phyloP scores from a whole-genome alignment of 2,888 invertebrate species.

The Drosophila greeni region DNA sequence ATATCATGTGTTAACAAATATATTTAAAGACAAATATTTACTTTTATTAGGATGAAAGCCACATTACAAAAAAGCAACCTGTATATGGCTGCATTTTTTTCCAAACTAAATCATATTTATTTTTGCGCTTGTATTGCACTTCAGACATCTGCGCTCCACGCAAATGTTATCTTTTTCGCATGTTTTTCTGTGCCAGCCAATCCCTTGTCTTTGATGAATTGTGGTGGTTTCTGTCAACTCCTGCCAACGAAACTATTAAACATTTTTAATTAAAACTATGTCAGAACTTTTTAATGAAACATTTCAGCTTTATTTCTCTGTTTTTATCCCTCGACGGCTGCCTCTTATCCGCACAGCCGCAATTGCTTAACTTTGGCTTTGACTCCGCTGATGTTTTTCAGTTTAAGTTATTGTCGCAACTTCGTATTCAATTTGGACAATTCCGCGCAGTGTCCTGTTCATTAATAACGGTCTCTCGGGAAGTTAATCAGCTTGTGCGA shows the following conservation, averaged over 20 bases:
- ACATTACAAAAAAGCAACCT: neutral
- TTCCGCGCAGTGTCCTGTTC: constrained; percentile 4
- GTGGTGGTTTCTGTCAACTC: constrained; percentile 23
- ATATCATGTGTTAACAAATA: too few species aligned
- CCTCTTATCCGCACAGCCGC: neutral
- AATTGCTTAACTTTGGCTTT: constrained; percentile 13
- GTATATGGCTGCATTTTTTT: neutral
- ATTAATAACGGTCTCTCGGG: constrained; percentile 34
- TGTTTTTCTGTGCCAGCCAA: neutral
- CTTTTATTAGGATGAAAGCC: too few species aligned
- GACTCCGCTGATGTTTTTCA: neutral
- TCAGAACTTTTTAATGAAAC: constrained; percentile 33
- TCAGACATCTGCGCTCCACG: neutral
- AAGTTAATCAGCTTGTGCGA: constrained; percentile 49
- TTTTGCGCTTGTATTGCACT: neutral
- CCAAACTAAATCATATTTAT: neutral
- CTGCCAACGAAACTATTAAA: constrained; percentile 34
- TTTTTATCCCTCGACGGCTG: constrained; percentile 5
- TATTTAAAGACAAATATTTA: neutral
- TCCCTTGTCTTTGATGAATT: constrained; percentile 24
- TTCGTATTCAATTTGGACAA: constrained; percentile 13
- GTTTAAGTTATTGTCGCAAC: neutral
- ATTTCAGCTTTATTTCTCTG: constrained; percentile 12
- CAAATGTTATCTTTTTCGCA: constrained; percentile 1
- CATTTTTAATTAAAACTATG: constrained; percentile 39